phyloP scores from a whole-genome alignment of 2,113 vertebrate genomes.

The Ceyx cyanopectus region DNA sequence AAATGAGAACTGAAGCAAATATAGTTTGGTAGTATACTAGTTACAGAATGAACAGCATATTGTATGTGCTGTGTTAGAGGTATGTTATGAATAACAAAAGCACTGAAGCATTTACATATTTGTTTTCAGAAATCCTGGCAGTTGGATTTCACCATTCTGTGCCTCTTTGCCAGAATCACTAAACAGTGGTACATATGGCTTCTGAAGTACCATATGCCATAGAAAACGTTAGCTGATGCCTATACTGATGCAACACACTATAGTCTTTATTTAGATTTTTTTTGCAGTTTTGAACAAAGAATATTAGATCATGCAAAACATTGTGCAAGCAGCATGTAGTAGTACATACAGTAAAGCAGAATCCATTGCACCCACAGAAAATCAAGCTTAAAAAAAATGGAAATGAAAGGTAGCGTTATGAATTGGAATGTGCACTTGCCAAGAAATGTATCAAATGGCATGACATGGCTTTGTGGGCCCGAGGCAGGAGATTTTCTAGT shows the following conservation, averaged over 20 bases:
- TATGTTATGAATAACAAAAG: conserved; percentile 92
- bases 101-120: conserved; percentile 92
- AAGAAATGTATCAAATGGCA: not conserved
- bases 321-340: conserved; percentile 80
- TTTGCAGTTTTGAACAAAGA: conserved; percentile 86
- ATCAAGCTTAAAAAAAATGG: conserved; percentile 46
- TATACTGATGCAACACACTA: conserved; percentile 88
- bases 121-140: conserved; percentile 95
- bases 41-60: conserved; percentile 87
- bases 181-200: conserved; percentile 99
- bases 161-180: conserved; percentile 97
- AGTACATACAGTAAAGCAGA: conserved; percentile 50
- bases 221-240: conserved; percentile 95
- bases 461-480: conserved; percentile 1
- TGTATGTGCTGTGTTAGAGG: conserved; percentile 87
- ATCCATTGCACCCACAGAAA: conserved; percentile 63
- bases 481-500: not conserved
- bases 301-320: conserved; percentile 83
- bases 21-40: conserved; percentile 73
- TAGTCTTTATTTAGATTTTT: conserved; percentile 84
- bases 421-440: conserved; percentile 23
- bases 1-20: conserved; percentile 64
- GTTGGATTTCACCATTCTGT: conserved; percentile 94
- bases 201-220: conserved; percentile 99
- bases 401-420: not conserved